Percentiles rank a stretch among this genome's conserved stretches.
phyloP scores from a whole-genome alignment of 2,888 invertebrate genomes.

The Panopea generosa region DNA sequence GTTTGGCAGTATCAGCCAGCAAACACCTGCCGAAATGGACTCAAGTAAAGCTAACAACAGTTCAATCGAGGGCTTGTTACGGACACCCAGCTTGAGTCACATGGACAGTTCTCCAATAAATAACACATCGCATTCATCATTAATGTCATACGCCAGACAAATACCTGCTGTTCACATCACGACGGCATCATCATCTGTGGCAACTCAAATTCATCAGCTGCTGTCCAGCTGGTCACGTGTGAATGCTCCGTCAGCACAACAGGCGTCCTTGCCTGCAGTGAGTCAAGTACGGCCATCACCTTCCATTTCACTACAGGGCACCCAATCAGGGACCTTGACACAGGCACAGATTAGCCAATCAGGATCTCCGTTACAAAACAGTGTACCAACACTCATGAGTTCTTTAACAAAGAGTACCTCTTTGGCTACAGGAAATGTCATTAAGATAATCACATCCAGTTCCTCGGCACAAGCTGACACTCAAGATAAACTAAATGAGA shows the following conservation, averaged over 20 bases:
- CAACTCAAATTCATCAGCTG: conserved; percentile 83
- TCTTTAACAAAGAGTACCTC: conserved; percentile 40
- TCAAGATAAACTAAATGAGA: conserved; percentile 4
- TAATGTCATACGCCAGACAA: conserved; percentile 31
- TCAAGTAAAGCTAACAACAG: conserved; percentile 15
- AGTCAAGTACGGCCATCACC: background rate
- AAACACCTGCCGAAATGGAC: background rate
- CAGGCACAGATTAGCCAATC: conserved; percentile 41
- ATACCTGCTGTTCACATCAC: conserved; percentile 72
- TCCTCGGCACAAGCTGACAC: background rate
- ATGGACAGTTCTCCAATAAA: background rate
- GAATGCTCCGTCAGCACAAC: conserved; percentile 3
- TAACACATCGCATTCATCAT: background rate
- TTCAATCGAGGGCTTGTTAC: conserved; percentile 46
- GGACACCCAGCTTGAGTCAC: conserved; percentile 3
- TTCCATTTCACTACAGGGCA: background rate
- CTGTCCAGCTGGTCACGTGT: conserved; percentile 63
- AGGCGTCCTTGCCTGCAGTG: conserved; percentile 8
- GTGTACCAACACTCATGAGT: conserved; percentile 61
- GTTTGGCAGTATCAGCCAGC: conserved; percentile 11
- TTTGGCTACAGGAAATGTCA: conserved; percentile 14
- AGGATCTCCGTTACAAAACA: conserved; percentile 61
- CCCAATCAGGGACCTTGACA: conserved; percentile 16
- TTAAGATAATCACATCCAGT: conserved; percentile 26
- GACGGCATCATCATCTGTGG: conserved; percentile 65